phyloP scores from a whole-genome alignment of 2,888 invertebrate species.

The Ligdia adustata region DNA sequence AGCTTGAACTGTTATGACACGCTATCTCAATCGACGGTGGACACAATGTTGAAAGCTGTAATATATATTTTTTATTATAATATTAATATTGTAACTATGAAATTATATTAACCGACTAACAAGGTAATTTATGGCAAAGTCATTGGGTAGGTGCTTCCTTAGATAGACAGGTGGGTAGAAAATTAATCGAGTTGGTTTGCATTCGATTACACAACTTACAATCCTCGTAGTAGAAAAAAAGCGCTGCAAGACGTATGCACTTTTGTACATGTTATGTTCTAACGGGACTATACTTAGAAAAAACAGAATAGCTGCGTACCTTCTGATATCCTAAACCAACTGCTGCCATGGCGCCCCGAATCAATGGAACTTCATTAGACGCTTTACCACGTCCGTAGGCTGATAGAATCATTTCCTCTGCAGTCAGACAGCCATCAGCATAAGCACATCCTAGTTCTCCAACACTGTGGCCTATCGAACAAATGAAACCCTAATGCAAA shows the following conservation, averaged over 20 bases:
- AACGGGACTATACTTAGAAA: too few species aligned
- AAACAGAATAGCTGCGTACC: constrained; percentile 46
- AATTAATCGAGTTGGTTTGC: too few species aligned
- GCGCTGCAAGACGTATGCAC: too few species aligned
- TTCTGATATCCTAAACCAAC: constrained; percentile 85
- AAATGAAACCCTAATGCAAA: background rate
- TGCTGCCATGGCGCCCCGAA: constrained; percentile 92
- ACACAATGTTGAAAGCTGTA: constrained; percentile 38
- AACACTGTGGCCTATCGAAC: constrained; percentile 66
- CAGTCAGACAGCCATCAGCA: constrained; percentile 93
- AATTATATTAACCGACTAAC: too few species aligned
- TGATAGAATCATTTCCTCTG: constrained; percentile 91
- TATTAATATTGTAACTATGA: too few species aligned
- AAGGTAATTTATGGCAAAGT: too few species aligned
- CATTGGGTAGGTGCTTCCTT: too few species aligned
- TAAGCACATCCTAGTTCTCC: constrained; percentile 96
- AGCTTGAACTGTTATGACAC: constrained; percentile 90
- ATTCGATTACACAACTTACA: too few species aligned
- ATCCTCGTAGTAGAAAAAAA: too few species aligned
- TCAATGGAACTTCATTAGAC: constrained; percentile 85
- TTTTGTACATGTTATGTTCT: too few species aligned
- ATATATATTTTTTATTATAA: too few species aligned
- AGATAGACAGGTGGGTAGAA: too few species aligned
- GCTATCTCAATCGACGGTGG: constrained; percentile 85
- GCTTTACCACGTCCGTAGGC: constrained; percentile 90